Percentiles rank a stretch among this genome's conserved stretches.
Conservation (phyloP, 37 sponge, comb jelly and placozoan genomes). For the Trichoplax adhaerens region DNA sequence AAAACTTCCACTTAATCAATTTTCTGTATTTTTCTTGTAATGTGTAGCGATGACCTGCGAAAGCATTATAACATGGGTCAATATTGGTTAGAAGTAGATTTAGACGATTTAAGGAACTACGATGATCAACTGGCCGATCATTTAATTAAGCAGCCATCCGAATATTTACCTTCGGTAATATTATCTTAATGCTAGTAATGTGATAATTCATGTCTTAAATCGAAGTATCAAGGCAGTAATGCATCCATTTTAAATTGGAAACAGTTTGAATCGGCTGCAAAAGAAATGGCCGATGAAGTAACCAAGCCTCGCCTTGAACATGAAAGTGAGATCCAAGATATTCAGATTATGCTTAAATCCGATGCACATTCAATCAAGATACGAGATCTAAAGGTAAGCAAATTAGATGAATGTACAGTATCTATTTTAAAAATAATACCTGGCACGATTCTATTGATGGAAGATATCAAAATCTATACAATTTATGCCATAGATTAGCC, state of each 20-base stretch:
- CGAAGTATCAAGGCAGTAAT: neutral
- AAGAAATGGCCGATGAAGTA: conserved; percentile 88
- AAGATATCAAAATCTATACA: too few species aligned
- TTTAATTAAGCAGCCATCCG: conserved; percentile 53
- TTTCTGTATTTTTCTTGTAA: neutral
- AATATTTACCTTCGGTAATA: conserved; percentile 77
- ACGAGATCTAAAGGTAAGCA: conserved; percentile 68
- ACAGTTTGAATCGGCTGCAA: conserved; percentile 86
- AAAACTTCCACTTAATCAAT: neutral
- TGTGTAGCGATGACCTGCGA: conserved; percentile 73
- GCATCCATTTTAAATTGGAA: neutral
- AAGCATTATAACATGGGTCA: conserved; percentile 67
- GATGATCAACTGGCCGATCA: conserved; percentile 62
- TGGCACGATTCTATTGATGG: too few species aligned
- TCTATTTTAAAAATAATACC: too few species aligned
- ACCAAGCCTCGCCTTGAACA: conserved; percentile 79
- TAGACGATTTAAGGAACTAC: conserved; percentile 67
- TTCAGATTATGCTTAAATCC: conserved; percentile 66
- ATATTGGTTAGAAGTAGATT: conserved; percentile 64
- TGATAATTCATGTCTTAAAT: neutral
- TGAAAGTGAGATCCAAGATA: conserved; percentile 76
- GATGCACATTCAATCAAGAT: conserved; percentile 61
- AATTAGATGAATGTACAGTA: too few species aligned
- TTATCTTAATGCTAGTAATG: neutral
- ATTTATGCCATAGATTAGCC: too few species aligned